phyloP scores from a whole-genome alignment of 2,113 vertebrate genomes.

The Pterocles burchelli region DNA sequence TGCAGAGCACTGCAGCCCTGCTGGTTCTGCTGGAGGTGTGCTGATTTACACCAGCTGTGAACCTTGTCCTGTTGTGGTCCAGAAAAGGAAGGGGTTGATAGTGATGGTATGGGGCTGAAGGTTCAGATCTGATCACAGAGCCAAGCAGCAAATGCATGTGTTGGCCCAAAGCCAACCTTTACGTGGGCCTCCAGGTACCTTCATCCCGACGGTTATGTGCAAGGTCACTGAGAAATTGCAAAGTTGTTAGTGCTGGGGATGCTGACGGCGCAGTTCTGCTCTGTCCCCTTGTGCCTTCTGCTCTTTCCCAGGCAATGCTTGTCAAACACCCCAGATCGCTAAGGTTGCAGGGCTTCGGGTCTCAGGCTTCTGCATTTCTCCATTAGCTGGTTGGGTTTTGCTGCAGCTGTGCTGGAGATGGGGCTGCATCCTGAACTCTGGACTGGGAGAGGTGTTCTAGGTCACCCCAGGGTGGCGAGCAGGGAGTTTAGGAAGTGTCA shows the following conservation, averaged over 20 bases:
- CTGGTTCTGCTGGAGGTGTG: background rate
- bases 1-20: background rate
- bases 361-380: background rate
- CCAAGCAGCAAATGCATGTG: fast-evolving
- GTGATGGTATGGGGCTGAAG: fast-evolving
- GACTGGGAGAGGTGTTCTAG: no score
- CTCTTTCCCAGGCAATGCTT: fast-evolving
- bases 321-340: background rate
- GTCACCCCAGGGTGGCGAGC: background rate
- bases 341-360: background rate
- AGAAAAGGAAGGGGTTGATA: background rate
- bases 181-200: background rate
- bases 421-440: background rate
- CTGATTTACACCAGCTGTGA: background rate
- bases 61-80: background rate
- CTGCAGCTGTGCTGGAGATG: background rate
- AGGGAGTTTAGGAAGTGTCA: background rate
- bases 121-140: background rate
- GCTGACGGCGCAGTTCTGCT: background rate
- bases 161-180: background rate
- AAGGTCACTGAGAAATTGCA: background rate
- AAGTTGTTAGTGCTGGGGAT: background rate
- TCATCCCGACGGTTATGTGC: fast-evolving
- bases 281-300: background rate
- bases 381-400: fast-evolving